These are phyloP conservation scores for Mizuhopecten yessoensis DNA, from an alignment of 1,140 invertebrate species.

Conservation along the genomic window DNA sequence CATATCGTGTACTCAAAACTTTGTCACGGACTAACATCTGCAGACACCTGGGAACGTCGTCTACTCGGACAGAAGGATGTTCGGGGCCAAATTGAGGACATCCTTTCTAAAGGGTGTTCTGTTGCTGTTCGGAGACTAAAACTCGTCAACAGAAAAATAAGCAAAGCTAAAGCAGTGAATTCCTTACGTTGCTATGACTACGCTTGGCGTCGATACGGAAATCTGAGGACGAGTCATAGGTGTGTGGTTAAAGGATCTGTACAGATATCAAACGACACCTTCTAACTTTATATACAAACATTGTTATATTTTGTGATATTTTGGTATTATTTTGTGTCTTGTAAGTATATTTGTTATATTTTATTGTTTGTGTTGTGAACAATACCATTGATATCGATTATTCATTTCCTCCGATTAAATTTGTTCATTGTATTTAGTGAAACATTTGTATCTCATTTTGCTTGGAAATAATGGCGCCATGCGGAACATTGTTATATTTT, in stretches of 20 bases:
- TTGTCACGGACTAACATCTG: slow-evolving; percentile 7
- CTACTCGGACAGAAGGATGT: slow-evolving; percentile 46
- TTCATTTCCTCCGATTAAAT: no score
- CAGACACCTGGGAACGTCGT: slow-evolving; percentile 52
- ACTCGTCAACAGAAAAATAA: slow-evolving; percentile 29
- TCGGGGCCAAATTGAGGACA: slow-evolving; percentile 49
- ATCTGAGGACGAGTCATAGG: neutral
- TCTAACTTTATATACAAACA: neutral
- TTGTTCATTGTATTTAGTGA: no score
- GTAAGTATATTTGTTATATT: no score
- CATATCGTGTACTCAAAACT: slow-evolving; percentile 60
- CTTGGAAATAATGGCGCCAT: no score
- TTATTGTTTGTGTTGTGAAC: no score
- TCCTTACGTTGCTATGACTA: slow-evolving; percentile 55
- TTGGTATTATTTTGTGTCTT: no score
- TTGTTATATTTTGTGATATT: no score
- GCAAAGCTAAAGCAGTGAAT: neutral
- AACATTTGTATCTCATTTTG: no score
- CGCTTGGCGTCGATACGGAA: slow-evolving; percentile 50
- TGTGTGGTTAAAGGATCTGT: neutral
- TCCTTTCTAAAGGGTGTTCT: slow-evolving; percentile 46
- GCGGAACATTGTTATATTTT: no score
- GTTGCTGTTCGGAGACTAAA: slow-evolving; percentile 46
- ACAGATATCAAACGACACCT: neutral
- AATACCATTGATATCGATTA: no score